Base-by-base conservation (phyloP, 35 echinoderm and acorn worm species). In the Amphiura filiformis region DNA sequence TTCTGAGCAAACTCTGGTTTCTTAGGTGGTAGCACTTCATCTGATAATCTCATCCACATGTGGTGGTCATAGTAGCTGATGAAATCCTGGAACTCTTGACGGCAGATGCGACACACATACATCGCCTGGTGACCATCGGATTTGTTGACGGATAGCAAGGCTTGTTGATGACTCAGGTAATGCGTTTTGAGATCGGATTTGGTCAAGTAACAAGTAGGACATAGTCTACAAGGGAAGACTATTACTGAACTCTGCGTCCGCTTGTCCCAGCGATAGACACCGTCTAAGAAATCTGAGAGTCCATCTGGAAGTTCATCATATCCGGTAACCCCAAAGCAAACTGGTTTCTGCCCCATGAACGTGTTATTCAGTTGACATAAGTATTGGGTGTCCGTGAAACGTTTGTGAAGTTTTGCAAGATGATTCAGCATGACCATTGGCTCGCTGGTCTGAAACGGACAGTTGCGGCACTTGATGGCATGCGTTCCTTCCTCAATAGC, bases 11-110 rank as follows among this genome's bases (percentile, higher is more conserved):
- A 30, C 61, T 70, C 61, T 70, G 61, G 28, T 70, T 11, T 70
- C 28, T 18, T 26, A 4, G 61, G 61, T 13, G 61, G 61, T n/a
- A 70, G 28, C 1, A 70, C 26, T 70, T 70, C 61, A 15, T 70
- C 61, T 70, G 61, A 23, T 26, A 70, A 30, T 30, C 56, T 56
- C 83, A 85, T 85, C 83, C 83, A 85, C 35, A 36, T 38, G 34
- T 85, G 83, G 56, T 85, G 83, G 35, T 56, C 83, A 64, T 85
- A 85, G 52, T 64, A 85, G 34, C 64, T 61, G 1, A 65, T 31
- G 44, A 85, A 85, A 61, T 65, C 64, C 20, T 20, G 44, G 35
- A 85, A 85, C 37, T 85, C 49, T 37, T 61, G 44, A 5, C 49
- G 49, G 64, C 83, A 85, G 12, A 85, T 33, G 9, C 56, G 56